Evolutionary conservation across 2,113 vertebrate species (phyloP).

Genomic region (Nothoprocta perdicaria): DNA sequence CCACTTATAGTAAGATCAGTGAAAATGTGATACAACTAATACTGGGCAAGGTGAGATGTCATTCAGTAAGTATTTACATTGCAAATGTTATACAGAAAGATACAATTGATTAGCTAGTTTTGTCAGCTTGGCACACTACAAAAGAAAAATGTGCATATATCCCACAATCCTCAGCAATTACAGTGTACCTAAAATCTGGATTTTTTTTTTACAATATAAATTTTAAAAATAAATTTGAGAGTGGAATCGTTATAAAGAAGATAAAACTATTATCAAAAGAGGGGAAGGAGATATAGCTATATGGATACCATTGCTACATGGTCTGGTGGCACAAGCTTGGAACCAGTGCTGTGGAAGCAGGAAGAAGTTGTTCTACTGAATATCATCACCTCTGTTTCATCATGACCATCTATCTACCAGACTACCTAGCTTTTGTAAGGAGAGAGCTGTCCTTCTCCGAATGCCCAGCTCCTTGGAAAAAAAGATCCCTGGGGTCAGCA

Average conservation of each 20-base stretch:
- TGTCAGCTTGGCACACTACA: conserved; percentile 38
- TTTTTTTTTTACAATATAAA: conserved; percentile 9
- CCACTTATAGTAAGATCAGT: neutral
- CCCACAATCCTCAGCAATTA: conserved; percentile 61
- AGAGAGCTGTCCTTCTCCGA: neutral
- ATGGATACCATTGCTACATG: neutral
- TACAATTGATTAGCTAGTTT: conserved; percentile 19
- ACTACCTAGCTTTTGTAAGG: neutral
- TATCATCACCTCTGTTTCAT: neutral
- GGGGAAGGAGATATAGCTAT: neutral
- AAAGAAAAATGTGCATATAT: conserved; percentile 56
- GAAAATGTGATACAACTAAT: neutral
- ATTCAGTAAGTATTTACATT: neutral
- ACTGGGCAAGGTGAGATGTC: neutral
- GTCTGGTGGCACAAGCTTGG: neutral
- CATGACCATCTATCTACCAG: neutral
- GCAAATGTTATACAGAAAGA: neutral
- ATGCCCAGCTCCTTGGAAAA: neutral
- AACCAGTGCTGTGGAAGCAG: neutral
- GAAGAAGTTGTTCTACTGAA: neutral
- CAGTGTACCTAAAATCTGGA: conserved; percentile 28
- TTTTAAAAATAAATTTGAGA: conserved; percentile 11
- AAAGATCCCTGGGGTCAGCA: neutral
- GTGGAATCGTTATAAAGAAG: neutral
- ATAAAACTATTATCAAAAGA: conserved; percentile 15